These are phyloP conservation scores for Drosophila borborema DNA, from an alignment of 2,888 invertebrate genomes.

Conservation along the genomic window DNA sequence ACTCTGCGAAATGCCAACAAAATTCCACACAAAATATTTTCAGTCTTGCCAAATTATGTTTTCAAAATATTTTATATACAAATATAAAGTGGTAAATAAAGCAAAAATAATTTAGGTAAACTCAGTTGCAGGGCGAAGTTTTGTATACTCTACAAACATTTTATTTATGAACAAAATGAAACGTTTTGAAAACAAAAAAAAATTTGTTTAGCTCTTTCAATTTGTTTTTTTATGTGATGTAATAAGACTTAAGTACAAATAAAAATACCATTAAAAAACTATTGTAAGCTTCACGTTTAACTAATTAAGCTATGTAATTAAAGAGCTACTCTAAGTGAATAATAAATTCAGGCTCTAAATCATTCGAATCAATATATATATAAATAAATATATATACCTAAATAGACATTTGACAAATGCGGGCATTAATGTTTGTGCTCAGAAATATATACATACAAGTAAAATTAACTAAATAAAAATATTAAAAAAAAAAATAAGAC, in stretches of 20 bases:
- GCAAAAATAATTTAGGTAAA: background rate
- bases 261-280: background rate
- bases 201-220: background rate
- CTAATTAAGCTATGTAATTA: slow-evolving; percentile 1
- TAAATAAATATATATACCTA: too few relatives aligned
- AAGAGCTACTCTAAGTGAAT: background rate
- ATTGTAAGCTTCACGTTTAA: slow-evolving; percentile 4
- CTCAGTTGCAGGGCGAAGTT: background rate
- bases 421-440: too few relatives aligned
- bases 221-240: background rate
- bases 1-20: slow-evolving; percentile 11
- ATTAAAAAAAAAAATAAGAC: background rate
- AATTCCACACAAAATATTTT: background rate
- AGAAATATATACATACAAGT: background rate
- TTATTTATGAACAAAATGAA: background rate
- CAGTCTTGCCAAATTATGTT: background rate
- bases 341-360: background rate
- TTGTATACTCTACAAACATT: background rate
- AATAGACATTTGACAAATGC: too few relatives aligned
- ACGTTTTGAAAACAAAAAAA: background rate
- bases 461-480: background rate
- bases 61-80: background rate
- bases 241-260: background rate
- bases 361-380: background rate
- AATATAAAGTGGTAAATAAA: background rate